These are phyloP conservation scores for Ommatoiulus sabulosus DNA, from an alignment of 2,888 invertebrate genomes.

Conservation along the genomic window DNA sequence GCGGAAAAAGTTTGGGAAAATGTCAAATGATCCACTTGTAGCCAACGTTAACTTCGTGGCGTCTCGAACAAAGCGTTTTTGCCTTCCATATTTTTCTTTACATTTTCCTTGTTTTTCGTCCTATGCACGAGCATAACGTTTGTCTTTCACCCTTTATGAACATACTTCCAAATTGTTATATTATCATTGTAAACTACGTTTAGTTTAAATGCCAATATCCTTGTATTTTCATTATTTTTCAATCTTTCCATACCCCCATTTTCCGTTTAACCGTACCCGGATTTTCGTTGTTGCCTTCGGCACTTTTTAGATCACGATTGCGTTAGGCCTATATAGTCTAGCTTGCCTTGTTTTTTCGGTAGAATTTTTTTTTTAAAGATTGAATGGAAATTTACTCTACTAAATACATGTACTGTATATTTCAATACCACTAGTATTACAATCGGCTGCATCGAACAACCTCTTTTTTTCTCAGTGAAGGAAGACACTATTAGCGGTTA, in stretches of 20 bases:
- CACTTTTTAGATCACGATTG: neutral
- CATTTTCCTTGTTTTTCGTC: neutral
- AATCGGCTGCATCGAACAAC: neutral
- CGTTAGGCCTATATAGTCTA: neutral
- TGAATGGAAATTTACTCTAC: neutral
- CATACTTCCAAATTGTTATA: neutral
- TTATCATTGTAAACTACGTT: neutral
- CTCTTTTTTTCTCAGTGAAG: neutral
- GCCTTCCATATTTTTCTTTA: slow-evolving; percentile 44
- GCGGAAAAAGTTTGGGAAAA: slow-evolving; percentile 12
- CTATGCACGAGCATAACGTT: neutral
- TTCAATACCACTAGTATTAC: neutral
- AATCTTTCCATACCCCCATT: neutral
- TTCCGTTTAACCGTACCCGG: neutral
- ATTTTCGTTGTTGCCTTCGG: neutral
- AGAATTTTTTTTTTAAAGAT: neutral
- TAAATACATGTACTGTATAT: neutral
- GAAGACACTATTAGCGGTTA: neutral
- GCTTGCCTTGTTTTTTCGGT: neutral
- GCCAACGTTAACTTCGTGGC: slow-evolving; percentile 25
- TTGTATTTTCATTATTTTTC: neutral
- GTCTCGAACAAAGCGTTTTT: neutral
- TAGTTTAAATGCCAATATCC: neutral
- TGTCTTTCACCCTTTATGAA: neutral
- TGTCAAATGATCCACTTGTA: slow-evolving; percentile 6